Evolutionary conservation across 2,888 invertebrate genomes (phyloP), one percentile per base, ranked within the genome.

Genomic region (Xestia ashworthii): DNA sequence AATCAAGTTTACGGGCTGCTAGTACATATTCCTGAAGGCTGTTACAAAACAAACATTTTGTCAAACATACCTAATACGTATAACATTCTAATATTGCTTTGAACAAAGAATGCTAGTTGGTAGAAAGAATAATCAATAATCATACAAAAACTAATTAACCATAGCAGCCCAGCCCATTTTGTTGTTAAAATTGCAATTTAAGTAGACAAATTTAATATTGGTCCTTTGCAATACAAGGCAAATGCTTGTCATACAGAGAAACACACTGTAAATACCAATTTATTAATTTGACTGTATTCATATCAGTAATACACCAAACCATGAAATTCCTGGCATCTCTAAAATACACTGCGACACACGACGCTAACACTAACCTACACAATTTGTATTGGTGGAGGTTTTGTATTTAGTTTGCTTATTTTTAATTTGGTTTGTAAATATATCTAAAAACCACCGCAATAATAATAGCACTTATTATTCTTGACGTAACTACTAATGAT

Each of bases 281-380:
- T 8, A 62, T 60, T 38, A 19, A 9, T 19, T 32, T 4, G 32
- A 38, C 62, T 38, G 32, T 62, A 3, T 62, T 62, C 9, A 62
- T 38, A 62, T 5, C 19, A 22, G 11, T 62, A 22, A 11, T 38
- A 38, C 48, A 62, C 22, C 8, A 73, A 50, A 25, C 64, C 65
- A 82, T 74, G 50, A 41, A 71, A 65, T 44, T 71, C 71, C 58
- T 76, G 68, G 72, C 58, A 81, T 81, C 55, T 53, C 16, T 67
- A n/a, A 53, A 78, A 73, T 38, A 82, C 84, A 84, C 86, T 38
- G 83, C 84, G 71, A 76, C 76, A 64, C 88, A 71, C 72, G 46
- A 81, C 77, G 84, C 86, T 87, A 81, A 55, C 74, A 86, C 80
- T 75, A 83, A 72, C 74, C 73, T 38, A 69, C 78, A 71, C 65